phyloP scores from a whole-genome alignment of 2,797 vertebrate genomes.

The Setipinna tenuifilis region DNA sequence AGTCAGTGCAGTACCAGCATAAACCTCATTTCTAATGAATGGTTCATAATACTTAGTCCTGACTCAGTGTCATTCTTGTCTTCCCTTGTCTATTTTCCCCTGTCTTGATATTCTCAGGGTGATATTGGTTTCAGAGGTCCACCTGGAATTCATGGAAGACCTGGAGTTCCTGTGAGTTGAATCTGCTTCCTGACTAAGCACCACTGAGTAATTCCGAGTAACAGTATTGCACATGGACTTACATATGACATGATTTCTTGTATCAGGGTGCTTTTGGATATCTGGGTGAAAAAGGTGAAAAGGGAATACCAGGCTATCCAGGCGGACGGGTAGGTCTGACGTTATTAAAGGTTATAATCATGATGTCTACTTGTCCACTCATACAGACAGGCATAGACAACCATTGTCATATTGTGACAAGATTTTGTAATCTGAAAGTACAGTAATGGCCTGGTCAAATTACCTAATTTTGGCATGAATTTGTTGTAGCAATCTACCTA shows the following conservation, averaged over 20 bases:
- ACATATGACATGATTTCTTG: neutral
- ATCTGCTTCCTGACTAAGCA: neutral
- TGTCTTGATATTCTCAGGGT: conserved; percentile 72
- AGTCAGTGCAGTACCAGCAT: neutral
- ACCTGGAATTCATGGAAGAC: conserved; percentile 73
- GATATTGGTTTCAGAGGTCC: conserved; percentile 76
- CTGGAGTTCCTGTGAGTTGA: conserved; percentile 79
- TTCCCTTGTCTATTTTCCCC: conserved; percentile 24
- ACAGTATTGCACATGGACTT: neutral
- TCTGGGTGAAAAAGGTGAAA: conserved; percentile 85
- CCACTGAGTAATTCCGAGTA: neutral
- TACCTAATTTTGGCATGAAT: no score
- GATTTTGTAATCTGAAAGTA: no score
- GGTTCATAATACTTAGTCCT: neutral
- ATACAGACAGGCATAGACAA: no score
- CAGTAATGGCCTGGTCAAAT: no score
- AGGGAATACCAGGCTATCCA: conserved; percentile 88
- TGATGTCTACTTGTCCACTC: neutral
- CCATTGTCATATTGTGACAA: no score
- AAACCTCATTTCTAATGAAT: neutral
- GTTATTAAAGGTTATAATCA: neutral
- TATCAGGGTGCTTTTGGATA: conserved; percentile 76
- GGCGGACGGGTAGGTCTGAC: conserved; percentile 82
- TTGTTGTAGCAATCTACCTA: no score
- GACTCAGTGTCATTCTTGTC: conserved; percentile 24